phyloP scores from a whole-genome alignment of 92 coral and sea anemone species.

The Bergia sp. region DNA sequence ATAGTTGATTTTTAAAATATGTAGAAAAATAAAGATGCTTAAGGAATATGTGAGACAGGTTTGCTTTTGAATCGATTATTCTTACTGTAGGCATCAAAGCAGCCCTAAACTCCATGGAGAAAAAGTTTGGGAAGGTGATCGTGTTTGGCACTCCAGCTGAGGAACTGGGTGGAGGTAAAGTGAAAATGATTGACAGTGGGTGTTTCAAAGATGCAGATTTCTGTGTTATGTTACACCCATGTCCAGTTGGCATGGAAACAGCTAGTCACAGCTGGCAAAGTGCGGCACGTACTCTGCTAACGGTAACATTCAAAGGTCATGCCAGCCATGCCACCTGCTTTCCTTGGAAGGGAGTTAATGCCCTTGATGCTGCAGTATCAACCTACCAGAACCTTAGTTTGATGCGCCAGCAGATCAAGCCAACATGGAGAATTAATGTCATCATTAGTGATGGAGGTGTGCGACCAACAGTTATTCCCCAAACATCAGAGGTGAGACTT shows the following conservation, averaged over 20 bases:
- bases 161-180: conserved; percentile 58
- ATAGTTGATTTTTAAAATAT: too few species aligned
- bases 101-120: conserved; percentile 32
- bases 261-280: background rate
- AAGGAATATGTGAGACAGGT: too few species aligned
- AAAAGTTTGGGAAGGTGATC: conserved; percentile 44
- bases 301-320: conserved; percentile 48
- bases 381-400: conserved; percentile 42
- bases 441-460: conserved; percentile 53
- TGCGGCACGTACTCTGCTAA: conserved; percentile 10
- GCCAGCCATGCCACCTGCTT: conserved; percentile 56
- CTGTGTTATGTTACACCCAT: conserved; percentile 57
- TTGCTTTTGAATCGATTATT: background rate
- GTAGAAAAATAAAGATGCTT: too few species aligned
- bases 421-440: conserved; percentile 52
- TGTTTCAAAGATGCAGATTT: conserved; percentile 54
- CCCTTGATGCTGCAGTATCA: conserved; percentile 56
- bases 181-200: conserved; percentile 53
- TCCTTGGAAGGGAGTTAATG: conserved; percentile 62
- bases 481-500: conserved; percentile 40
- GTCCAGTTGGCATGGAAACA: conserved; percentile 26
- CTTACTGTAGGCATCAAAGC: conserved; percentile 38
- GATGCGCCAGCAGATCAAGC: conserved; percentile 62
- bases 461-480: conserved; percentile 54
- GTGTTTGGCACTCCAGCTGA: conserved; percentile 61